Conservation (phyloP, 2,797 vertebrate species). For the Zalophus californianus region DNA sequence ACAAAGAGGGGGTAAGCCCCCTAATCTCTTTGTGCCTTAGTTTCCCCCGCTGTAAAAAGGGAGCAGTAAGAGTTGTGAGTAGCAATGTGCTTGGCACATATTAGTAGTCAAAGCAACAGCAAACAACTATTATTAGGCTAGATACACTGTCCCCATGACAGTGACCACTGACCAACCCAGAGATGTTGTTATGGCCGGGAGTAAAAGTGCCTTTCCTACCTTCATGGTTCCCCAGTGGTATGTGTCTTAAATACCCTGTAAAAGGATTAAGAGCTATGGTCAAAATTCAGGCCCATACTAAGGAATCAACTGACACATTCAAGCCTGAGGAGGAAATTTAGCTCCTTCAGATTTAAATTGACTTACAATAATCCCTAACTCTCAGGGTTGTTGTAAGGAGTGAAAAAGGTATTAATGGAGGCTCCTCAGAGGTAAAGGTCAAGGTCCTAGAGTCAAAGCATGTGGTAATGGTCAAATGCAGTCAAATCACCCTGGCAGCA, state of each 20-base stretch:
- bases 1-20: neutral
- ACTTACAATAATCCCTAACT: neutral
- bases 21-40: neutral
- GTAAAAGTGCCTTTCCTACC: neutral
- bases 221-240: neutral
- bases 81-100: neutral
- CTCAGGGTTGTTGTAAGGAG: neutral
- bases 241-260: neutral
- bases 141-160: neutral
- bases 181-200: neutral
- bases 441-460: neutral
- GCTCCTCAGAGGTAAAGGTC: neutral
- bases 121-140: neutral
- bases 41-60: neutral
- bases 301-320: neutral
- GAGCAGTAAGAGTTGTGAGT: neutral
- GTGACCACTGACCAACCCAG: neutral
- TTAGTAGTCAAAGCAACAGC: neutral
- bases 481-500: neutral
- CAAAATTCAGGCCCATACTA: neutral
- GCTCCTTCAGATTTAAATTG: neutral
- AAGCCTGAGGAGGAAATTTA: neutral
- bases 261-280: neutral
- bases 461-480: neutral
- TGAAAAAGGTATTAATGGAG: neutral